Percentiles rank a stretch among this genome's conserved stretches.
Evolutionary conservation across 2,113 vertebrate species (phyloP).

Genomic region (Pheucticus melanocephalus): DNA sequence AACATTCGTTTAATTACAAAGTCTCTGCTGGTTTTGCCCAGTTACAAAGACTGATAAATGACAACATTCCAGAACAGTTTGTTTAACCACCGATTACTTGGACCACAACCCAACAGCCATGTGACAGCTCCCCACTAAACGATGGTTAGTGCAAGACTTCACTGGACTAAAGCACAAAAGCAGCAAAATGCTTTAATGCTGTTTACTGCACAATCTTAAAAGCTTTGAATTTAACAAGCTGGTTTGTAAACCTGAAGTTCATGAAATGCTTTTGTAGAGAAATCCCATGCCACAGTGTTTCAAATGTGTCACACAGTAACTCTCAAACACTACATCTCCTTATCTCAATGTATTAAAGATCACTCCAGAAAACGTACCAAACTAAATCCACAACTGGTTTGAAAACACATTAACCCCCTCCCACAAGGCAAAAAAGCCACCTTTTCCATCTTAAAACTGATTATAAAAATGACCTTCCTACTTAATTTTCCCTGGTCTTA

Average conservation of each 20-base stretch:
- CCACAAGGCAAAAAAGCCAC: background rate
- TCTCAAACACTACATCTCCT: background rate
- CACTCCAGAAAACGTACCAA: background rate
- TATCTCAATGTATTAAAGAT: background rate
- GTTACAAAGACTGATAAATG: background rate
- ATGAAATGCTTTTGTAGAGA: background rate
- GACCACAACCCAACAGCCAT: background rate
- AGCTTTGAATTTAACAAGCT: background rate
- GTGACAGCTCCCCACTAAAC: background rate
- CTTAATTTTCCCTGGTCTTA: background rate
- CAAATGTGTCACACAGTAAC: rapidly evolving
- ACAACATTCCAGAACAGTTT: background rate
- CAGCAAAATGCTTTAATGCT: background rate
- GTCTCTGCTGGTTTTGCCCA: background rate
- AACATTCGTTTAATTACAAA: background rate
- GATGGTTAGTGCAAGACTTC: background rate
- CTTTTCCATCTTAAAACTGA: background rate
- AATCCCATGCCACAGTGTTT: rapidly evolving
- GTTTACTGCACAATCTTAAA: background rate
- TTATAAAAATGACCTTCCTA: background rate
- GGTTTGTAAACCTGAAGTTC: background rate
- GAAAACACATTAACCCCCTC: background rate
- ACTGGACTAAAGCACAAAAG: background rate
- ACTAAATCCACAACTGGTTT: background rate
- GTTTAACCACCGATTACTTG: background rate